Conservation (phyloP, 2,888 invertebrate genomes). For the Rotaria socialis region DNA sequence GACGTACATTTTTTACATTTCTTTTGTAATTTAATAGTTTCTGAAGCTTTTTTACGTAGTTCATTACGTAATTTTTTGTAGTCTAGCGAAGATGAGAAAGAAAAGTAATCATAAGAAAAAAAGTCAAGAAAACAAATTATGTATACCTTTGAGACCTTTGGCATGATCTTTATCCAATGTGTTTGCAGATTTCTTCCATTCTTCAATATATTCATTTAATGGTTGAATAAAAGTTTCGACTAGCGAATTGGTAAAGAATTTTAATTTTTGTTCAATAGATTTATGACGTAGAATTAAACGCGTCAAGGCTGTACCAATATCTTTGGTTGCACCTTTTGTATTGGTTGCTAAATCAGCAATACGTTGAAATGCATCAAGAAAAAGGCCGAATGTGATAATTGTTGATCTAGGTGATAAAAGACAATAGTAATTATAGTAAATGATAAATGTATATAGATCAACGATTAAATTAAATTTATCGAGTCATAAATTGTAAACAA, state of each 20-base stretch:
- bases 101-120: neutral
- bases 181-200: conserved; percentile 78
- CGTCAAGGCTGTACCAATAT: conserved; percentile 91
- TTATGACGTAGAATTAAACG: conserved; percentile 90
- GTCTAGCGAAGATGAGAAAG: conserved; percentile 63
- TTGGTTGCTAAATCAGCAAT: conserved; percentile 94
- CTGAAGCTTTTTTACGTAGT: conserved; percentile 81
- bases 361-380: conserved; percentile 94
- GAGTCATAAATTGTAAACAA: neutral
- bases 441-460: neutral
- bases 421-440: neutral
- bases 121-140: neutral
- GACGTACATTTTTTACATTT: conserved; percentile 71
- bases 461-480: neutral
- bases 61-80: conserved; percentile 85
- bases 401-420: conserved; percentile 69
- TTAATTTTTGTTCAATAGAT: conserved; percentile 87
- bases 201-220: conserved; percentile 78
- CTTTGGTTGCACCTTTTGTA: conserved; percentile 91
- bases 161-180: conserved; percentile 81
- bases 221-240: conserved; percentile 70
- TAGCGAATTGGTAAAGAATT: conserved; percentile 71
- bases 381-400: conserved; percentile 81
- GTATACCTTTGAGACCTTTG: conserved; percentile 65
- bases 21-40: conserved; percentile 81